A percentile compares a stretch with the other conserved stretches of the same genome.
These are phyloP conservation scores for Nylanderia fulva DNA, from an alignment of 1,140 invertebrate genomes.

Conservation along the genomic window DNA sequence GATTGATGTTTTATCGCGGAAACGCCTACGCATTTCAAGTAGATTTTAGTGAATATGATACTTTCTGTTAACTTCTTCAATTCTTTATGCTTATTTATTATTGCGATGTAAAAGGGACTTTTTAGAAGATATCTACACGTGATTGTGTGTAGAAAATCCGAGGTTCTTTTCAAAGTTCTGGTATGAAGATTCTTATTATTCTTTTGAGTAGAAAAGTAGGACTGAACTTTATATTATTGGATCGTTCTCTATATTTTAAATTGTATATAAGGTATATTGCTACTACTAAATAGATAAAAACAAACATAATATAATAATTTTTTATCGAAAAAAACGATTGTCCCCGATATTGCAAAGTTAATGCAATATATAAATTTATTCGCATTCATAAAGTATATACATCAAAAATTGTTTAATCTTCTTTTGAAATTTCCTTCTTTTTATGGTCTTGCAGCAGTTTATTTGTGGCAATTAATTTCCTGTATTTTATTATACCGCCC, in stretches of 20 bases:
- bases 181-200: not conserved
- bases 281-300: not conserved
- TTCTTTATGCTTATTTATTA: constrained; percentile 6
- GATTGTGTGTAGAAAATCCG: not conserved
- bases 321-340: not conserved
- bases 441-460: not conserved
- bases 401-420: not conserved
- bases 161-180: not conserved
- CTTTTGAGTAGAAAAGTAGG: not conserved
- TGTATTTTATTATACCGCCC: not conserved
- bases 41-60: not conserved
- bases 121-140: not conserved
- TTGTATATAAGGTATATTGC: too few relatives aligned
- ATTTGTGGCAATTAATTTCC: constrained; percentile 8
- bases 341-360: not conserved
- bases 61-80: too few relatives aligned
- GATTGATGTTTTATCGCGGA: constrained; percentile 5
- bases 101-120: not conserved
- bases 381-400: not conserved
- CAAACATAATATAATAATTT: not conserved
- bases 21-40: not conserved
- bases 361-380: not conserved
- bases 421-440: constrained; percentile 3
- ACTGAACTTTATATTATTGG: not conserved
- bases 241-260: not conserved